Percentiles rank a stretch among this genome's conserved stretches.
Evolutionary conservation across 2,797 vertebrate genomes (phyloP).

Genomic region (Poecilia gillii): DNA sequence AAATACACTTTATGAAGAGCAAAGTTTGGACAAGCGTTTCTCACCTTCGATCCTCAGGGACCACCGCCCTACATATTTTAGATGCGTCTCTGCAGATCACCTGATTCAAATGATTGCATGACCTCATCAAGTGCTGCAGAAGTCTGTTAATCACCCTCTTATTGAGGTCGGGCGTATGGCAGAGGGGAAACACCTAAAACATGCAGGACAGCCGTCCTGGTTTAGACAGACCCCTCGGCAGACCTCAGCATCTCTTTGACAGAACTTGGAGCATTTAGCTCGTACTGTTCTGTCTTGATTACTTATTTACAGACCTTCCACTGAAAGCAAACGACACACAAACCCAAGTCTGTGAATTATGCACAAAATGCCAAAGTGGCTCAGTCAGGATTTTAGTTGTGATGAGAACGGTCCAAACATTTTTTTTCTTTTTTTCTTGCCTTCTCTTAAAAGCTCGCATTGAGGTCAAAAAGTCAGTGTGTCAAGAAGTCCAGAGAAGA

Average conservation of each 20-base stretch:
- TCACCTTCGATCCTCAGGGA: no score
- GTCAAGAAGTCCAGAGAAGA: neutral
- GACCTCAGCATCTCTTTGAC: neutral
- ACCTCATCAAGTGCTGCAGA: no score
- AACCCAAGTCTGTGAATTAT: neutral
- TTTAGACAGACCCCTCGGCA: neutral
- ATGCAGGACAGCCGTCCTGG: neutral
- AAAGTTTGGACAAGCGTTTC: no score
- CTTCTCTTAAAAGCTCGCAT: neutral
- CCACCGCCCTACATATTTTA: no score
- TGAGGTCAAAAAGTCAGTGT: neutral
- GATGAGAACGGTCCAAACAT: neutral
- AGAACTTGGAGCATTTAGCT: neutral
- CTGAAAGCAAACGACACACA: neutral
- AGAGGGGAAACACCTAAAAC: no score
- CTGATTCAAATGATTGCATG: no score
- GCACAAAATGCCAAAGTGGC: neutral
- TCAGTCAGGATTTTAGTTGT: neutral
- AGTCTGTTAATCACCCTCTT: no score
- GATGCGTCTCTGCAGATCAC: no score
- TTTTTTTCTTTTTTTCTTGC: neutral
- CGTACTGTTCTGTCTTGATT: neutral
- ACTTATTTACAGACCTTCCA: neutral
- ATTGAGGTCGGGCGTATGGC: no score
- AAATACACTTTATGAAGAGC: neutral